These are phyloP conservation scores for Pangasius macronema DNA, from an alignment of 2,797 vertebrate species.

Conservation along the genomic window DNA sequence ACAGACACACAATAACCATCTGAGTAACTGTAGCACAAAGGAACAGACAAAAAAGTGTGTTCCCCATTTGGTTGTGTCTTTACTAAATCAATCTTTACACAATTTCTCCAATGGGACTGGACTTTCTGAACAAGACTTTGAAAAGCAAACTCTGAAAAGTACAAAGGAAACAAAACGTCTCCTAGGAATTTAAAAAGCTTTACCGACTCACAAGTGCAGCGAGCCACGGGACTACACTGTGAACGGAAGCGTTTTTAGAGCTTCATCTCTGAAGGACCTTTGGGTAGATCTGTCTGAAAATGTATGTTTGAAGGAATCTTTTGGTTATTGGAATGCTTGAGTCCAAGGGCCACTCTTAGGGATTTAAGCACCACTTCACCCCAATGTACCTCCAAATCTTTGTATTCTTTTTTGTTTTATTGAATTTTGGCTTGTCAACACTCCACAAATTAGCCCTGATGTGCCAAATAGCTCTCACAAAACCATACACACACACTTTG, in stretches of 20 bases:
- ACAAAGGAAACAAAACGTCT: slow-evolving; percentile 3
- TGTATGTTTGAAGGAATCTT: background rate
- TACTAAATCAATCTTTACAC: background rate
- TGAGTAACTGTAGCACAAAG: background rate
- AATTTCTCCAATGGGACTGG: background rate
- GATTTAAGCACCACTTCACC: slow-evolving; percentile 24
- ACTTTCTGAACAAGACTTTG: slow-evolving; percentile 1
- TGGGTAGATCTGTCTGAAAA: slow-evolving; percentile 14
- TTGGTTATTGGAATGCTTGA: slow-evolving; percentile 10
- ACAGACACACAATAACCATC: background rate
- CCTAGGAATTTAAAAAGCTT: slow-evolving; percentile 34
- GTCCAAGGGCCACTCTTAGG: background rate
- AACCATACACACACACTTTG: slow-evolving; percentile 5
- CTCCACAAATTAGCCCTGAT: slow-evolving; percentile 1
- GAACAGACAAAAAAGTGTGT: background rate
- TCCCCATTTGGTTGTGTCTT: background rate
- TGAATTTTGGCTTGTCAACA: background rate
- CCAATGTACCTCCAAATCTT: background rate
- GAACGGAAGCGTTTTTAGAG: slow-evolving; percentile 20
- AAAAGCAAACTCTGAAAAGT: slow-evolving; percentile 18
- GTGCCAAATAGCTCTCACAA: background rate
- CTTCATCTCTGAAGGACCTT: slow-evolving; percentile 17
- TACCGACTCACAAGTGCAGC: slow-evolving; percentile 46
- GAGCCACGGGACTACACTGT: slow-evolving; percentile 33
- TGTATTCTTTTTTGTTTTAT: background rate